Evolutionary conservation across 2,888 invertebrate genomes (phyloP).

Genomic region (Dryadula phaetusa): DNA sequence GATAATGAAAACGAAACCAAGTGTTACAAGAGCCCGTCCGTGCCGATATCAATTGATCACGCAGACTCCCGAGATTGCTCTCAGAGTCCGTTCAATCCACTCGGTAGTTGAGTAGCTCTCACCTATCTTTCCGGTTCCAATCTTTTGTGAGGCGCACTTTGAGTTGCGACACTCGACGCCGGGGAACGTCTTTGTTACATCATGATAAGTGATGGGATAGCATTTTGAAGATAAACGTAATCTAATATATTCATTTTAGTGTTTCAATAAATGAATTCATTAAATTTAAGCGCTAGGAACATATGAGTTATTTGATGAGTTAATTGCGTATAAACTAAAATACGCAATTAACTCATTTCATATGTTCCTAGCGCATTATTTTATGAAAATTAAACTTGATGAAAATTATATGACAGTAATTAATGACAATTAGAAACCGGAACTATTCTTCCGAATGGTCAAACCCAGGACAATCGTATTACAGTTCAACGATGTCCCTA

Average conservation of each 20-base stretch:
- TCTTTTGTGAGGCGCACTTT: slow-evolving; percentile 76
- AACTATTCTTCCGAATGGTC: too few relatives aligned
- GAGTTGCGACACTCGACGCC: slow-evolving; percentile 69
- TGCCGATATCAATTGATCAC: slow-evolving; percentile 79
- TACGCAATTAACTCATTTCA: too few relatives aligned
- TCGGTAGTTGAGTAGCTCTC: slow-evolving; percentile 69
- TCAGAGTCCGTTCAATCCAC: slow-evolving; percentile 71
- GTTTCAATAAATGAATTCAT: slow-evolving; percentile 7
- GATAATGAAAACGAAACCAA: slow-evolving; percentile 59
- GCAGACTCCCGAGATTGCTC: slow-evolving; percentile 66
- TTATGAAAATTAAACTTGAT: too few relatives aligned
- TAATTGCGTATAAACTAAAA: too few relatives aligned
- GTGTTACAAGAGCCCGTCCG: slow-evolving; percentile 57
- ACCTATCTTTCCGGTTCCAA: slow-evolving; percentile 78
- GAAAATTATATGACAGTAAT: too few relatives aligned
- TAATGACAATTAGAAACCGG: too few relatives aligned
- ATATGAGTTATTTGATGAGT: too few relatives aligned
- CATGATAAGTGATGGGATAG: slow-evolving; percentile 66
- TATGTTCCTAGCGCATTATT: too few relatives aligned
- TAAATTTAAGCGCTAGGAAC: not conserved
- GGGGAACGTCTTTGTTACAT: slow-evolving; percentile 75
- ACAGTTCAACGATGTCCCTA: too few relatives aligned
- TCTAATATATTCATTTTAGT: slow-evolving; percentile 36
- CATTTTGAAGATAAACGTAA: slow-evolving; percentile 43
- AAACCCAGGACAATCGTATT: too few relatives aligned